Evolutionary conservation across 1,140 invertebrate species (phyloP).

Genomic region (Nautilus pompilius): DNA sequence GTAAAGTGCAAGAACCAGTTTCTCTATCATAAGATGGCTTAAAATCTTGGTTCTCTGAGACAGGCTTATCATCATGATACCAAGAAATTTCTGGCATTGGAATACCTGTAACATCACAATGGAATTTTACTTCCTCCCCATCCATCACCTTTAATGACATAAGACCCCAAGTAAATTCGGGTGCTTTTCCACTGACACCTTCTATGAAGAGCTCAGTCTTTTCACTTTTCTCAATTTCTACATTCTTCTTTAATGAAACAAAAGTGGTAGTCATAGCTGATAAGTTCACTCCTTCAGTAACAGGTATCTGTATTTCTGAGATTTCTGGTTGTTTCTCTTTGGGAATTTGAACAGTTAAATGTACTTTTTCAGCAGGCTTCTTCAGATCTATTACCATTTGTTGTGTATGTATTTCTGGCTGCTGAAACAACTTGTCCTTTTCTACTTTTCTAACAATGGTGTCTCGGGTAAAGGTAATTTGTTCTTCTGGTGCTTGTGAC

Average conservation of each 20-base stretch:
- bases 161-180: constrained; percentile 71
- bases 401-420: no score
- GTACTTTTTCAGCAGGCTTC: no score
- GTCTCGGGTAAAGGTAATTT: no score
- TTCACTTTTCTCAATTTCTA: constrained; percentile 15
- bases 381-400: no score
- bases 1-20: constrained; percentile 37
- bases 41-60: constrained; percentile 57
- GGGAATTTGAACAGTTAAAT: no score
- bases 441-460: no score
- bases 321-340: no score
- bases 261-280: no score
- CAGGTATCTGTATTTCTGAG: constrained; percentile 9
- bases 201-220: constrained; percentile 31
- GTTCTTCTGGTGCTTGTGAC: not conserved
- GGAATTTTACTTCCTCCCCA: constrained; percentile 78
- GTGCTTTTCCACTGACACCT: constrained; percentile 67
- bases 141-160: constrained; percentile 83
- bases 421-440: no score
- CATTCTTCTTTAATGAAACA: no score
- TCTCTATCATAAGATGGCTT: constrained; percentile 41
- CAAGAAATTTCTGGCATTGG: constrained; percentile 46
- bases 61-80: constrained; percentile 73
- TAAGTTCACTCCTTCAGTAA: no score
- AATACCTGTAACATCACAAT: constrained; percentile 39